Evolutionary conservation across 2,888 invertebrate species (phyloP).

Genomic region (Lasioglossum lativentre): DNA sequence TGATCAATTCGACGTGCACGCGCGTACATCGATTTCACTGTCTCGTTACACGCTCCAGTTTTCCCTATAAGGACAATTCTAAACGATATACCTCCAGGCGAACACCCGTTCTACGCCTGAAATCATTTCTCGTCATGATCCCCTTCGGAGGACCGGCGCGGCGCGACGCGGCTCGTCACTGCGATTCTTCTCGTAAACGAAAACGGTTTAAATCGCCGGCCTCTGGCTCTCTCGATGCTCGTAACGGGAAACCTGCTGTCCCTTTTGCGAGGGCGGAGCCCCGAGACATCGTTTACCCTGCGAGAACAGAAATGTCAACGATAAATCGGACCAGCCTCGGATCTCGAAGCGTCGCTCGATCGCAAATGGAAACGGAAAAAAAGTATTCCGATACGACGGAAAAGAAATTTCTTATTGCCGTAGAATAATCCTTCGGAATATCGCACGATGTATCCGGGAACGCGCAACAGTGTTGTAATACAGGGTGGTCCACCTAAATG

Average conservation of each 20-base stretch:
- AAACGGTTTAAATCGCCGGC: not conserved
- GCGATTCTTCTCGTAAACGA: not conserved
- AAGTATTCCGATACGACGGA: not conserved
- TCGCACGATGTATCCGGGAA: not conserved
- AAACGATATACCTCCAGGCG: not conserved
- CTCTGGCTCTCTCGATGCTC: conserved; percentile 38
- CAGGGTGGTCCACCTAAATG: too few species aligned
- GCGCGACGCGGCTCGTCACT: too few species aligned
- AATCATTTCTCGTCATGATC: not conserved
- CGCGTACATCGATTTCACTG: not conserved
- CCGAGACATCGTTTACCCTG: conserved; percentile 18
- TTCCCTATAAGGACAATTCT: not conserved
- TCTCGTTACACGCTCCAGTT: not conserved
- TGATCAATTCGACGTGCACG: not conserved
- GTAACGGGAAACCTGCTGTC: conserved; percentile 38
- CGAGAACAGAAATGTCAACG: conserved; percentile 35
- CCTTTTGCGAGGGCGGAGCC: conserved; percentile 16
- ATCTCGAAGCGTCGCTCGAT: not conserved
- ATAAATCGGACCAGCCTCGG: conserved; percentile 50
- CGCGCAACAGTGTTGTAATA: too few species aligned
- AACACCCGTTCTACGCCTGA: not conserved
- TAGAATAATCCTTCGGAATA: not conserved
- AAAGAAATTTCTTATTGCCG: not conserved
- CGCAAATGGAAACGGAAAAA: not conserved
- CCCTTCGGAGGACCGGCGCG: not conserved